Conservation (phyloP, 2,797 vertebrate species). For the Nothura maculosa region DNA sequence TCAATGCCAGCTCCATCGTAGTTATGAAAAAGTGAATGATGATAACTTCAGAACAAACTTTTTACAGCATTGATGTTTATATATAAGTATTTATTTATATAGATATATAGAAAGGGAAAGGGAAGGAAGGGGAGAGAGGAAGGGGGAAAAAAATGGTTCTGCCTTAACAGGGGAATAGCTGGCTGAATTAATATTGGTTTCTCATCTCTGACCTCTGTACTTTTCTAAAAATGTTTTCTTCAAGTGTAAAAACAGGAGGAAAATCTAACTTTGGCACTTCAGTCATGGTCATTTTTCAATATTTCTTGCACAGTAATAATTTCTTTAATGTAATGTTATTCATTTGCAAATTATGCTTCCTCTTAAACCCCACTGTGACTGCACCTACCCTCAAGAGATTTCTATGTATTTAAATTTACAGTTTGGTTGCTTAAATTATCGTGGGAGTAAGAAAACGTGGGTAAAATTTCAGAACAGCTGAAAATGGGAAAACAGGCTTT, state of each 20-base stretch:
- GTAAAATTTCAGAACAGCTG: not conserved
- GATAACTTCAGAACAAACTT: not conserved
- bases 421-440: not conserved
- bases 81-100: too few species aligned
- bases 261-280: not conserved
- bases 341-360: not conserved
- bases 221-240: not conserved
- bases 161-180: not conserved
- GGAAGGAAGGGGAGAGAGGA: too few species aligned
- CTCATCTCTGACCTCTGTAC: not conserved
- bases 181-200: not conserved
- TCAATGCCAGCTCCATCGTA: not conserved
- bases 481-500: not conserved
- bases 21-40: not conserved
- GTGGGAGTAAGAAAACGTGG: not conserved
- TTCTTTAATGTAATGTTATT: not conserved
- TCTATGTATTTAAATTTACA: not conserved
- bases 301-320: not conserved
- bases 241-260: not conserved
- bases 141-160: not conserved
- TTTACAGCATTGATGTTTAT: not conserved
- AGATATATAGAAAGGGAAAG: not conserved
- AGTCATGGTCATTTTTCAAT: not conserved
- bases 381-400: not conserved
- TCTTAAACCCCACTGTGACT: not conserved